Evolutionary conservation across 2,888 invertebrate genomes (phyloP), one percentile per base, ranked within the genome.

Genomic region (Drymonia ruficornis): DNA sequence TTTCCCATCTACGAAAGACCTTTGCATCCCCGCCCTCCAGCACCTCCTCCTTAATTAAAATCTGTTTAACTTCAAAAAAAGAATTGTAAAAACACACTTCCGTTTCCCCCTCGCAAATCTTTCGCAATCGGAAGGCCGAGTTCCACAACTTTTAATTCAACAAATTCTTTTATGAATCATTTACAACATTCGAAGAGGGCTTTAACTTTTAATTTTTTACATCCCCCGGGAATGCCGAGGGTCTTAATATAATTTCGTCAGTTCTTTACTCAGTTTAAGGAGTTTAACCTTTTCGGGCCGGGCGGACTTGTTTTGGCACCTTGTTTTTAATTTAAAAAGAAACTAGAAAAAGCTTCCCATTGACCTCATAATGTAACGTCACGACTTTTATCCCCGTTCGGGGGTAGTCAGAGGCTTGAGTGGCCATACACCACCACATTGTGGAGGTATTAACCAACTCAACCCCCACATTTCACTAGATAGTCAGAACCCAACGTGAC

Each of bases 111-210:
- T 46, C 29, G 23, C 44, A 49, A 53, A 44, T 44, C 23, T 12
- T 12, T 29, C 29, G 59, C 60, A 72, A 62, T 72, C 40, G 57
- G 52, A 61, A 72, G 61, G 50, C 53, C 9, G 58, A 64, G 55
- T 70, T 63, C 47, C 6, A 16, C 57, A 70, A 70, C 55, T 70
- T 50, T 72, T 72, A 70, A 67, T 67, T 72, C 56, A 65, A 58
- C 65, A 59, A 56, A 65, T 70, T 72, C 64, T 66, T 70, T 72
- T 65, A 63, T 65, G 70, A 70, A 67, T 70, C 67, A 70, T 70
- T 72, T 72, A 57, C 50, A 70, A 60, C 56, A 51, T 65, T 57
- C 29, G 56, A 57, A 31, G 31, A 9, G 52, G 55, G 42, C 51
- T 47, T 18, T 6, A 62, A 64, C 61, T 66, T 72, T 67, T 56